phyloP scores from a whole-genome alignment of 2,113 vertebrate genomes.

The Strix aluco region DNA sequence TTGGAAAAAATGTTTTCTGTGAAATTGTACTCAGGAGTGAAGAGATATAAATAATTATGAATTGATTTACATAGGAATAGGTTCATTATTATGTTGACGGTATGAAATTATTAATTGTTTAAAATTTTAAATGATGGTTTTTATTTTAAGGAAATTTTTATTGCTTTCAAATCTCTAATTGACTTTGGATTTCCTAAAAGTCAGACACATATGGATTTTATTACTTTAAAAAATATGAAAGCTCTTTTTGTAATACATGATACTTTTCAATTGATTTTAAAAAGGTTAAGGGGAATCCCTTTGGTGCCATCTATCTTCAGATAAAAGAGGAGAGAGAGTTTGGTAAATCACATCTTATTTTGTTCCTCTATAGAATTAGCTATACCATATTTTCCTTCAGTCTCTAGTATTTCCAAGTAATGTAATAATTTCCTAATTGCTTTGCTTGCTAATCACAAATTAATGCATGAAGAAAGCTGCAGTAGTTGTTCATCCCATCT shows the following conservation, averaged over 20 bases:
- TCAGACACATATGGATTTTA: neutral
- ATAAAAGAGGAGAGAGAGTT: neutral
- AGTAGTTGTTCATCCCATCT: neutral
- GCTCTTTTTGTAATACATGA: neutral
- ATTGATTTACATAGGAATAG: constrained; percentile 49
- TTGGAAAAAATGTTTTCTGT: neutral
- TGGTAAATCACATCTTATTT: neutral
- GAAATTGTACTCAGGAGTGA: constrained; percentile 15
- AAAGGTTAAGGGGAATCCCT: neutral
- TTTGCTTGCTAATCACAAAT: neutral
- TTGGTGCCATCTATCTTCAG: neutral
- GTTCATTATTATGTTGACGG: constrained; percentile 12
- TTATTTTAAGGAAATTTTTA: neutral
- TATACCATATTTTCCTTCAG: neutral
- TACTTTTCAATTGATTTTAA: neutral
- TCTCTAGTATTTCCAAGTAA: neutral
- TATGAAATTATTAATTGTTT: constrained; percentile 4
- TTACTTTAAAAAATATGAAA: neutral
- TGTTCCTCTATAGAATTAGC: neutral
- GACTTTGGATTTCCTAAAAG: neutral
- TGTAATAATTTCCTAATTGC: neutral
- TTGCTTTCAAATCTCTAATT: neutral
- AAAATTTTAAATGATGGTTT: neutral
- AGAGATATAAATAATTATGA: constrained; percentile 38
- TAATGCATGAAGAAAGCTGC: neutral